Evolutionary conservation across 1,140 invertebrate species (phyloP), one percentile per base, ranked within the genome.

Genomic region (Odontomachus brunneus): DNA sequence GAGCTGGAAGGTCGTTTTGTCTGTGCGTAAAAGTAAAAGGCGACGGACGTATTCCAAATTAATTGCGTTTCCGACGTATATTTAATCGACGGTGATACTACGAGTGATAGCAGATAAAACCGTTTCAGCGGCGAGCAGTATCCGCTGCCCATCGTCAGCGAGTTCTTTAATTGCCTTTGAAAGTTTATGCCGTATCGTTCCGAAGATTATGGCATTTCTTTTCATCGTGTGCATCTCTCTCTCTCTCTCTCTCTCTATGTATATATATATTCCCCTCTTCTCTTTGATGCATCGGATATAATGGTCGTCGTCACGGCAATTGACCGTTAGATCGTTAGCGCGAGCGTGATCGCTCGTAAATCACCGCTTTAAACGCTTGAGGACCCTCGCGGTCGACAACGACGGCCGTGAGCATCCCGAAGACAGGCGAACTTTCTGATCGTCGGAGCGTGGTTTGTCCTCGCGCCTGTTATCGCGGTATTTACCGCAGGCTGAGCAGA

Each of bases 101-200:
- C n/a, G 49, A 72, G 69, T 9, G 53, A 19, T 57, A 29, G 53
- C 26, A 33, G 59, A 65, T 65, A 65, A 75, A 51, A 65, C 24
- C 9, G 15, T 73, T 44, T 15, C 19, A 51, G 66, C 48, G 49
- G 55, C 38, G 26, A 63, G 24, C 38, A 2, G 29, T 2, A 5
- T 5, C n/a, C n/a, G n/a, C n/a, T n/a, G n/a, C n/a, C n/a, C n/a
- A n/a, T 33, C 29, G 29, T 55, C 24, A 33, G 38, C 33, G 38
- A 74, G 57, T 63, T 75, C 24, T 51, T 63, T 75, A 75, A 75
- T 75, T 63, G 24, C 3, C 24, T 63, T 29, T 29, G 44, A 62
- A 75, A 75, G n/a, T 75, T 63, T 51, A 75, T 51, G 24, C 9
- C 60, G 24, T 19, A 51, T 33, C 12, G 14, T 63, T 63, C 38